Evolutionary conservation across 2,888 invertebrate species (phyloP), one percentile per base, ranked within the genome.

Genomic region (Pterobdella sp.): DNA sequence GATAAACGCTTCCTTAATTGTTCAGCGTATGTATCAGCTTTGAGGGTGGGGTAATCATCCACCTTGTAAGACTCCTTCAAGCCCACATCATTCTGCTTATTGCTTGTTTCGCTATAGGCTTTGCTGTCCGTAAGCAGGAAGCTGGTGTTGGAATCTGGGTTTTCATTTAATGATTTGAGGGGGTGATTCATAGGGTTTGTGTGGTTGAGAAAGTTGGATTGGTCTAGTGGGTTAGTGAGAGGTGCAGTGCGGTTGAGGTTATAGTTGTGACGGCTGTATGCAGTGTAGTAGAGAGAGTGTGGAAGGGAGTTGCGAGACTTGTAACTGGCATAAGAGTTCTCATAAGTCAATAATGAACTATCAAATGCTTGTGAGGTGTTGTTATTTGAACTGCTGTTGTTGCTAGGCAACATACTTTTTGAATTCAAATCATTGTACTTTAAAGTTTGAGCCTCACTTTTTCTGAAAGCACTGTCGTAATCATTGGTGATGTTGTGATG

Each of bases 21-120:
- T 14, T 56, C 14, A 26, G 60, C 60, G 26, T 56, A 56, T 22
- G 60, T n/a, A 4, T 56, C n/a, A 18, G 60, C 60, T 26, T 56
- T 56, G 60, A 56, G 60, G 18, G 60, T 56, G 4, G 60, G 60
- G 60, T 56, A 56, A 26, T 56, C 60, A 56, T n/a, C n/a, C n/a
- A n/a, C n/a, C n/a, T n/a, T n/a, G n/a, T n/a, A n/a, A n/a, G n/a
- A n/a, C n/a, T n/a, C n/a, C n/a, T n/a, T n/a, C n/a, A n/a, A n/a
- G n/a, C n/a, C n/a, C n/a, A n/a, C n/a, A n/a, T 56, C 26, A 26
- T 56, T 56, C n/a, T 56, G 4, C n/a, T 22, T 22, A n/a, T 56
- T 56, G 60, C n/a, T 56, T 22, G 18, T 14, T 56, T 56, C 60
- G n/a, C 4, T 7, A 56, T 56, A 22, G 26, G 3, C 26, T 22